Base-by-base conservation (phyloP, 2,797 vertebrate species). In the Loriculus beryllinus region DNA sequence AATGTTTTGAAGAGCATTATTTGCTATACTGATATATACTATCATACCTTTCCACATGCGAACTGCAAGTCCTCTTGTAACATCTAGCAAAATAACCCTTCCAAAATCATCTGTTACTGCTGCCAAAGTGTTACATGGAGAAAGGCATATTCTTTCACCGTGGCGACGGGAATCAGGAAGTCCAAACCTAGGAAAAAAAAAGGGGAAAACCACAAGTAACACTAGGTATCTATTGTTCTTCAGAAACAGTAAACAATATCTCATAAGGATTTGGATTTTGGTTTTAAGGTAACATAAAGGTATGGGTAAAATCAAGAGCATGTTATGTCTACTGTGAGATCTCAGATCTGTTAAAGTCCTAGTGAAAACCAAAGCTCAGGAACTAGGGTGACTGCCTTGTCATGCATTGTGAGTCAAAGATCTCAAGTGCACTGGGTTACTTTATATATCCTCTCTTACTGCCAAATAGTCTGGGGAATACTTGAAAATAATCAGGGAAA, bases 81-180 rank as follows among this genome's bases (percentile, higher is more conserved):
- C 98, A 90, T 99, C 99, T 97, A 99, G 96, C 86, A 99, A 97
- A 40, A 98, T 97, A 83, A 99, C 98, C 90, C 99, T 97, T 35
- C 99, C 99, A 93, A 99, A 99, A 93, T 99, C 99, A 85, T 99
- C 99, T 2, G 99, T 99, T 76, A 99, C 99, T 31, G 99, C 99
- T 18, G 99, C 99, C 91, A 99, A 95, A 1, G 98, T 99, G 97
- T 98, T 99, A 97, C 99, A 99, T 0, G 99, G 99, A 43, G 99
- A 99, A 68, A 99, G 98, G 86, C 98, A 99, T 86, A 99, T 98
- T 54, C 98, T 98, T 91, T 99, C 99, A 13, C 99, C 99, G 3
- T 98, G 99, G 12, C 99, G 99, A 64, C 99, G 98, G 23, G 99
- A 99, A 97, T 99, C 99, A 6, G 99, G 99, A 91, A 99, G 98